Base-by-base conservation (phyloP, 2,888 invertebrate genomes). In the Melangyna quadrimaculata region DNA sequence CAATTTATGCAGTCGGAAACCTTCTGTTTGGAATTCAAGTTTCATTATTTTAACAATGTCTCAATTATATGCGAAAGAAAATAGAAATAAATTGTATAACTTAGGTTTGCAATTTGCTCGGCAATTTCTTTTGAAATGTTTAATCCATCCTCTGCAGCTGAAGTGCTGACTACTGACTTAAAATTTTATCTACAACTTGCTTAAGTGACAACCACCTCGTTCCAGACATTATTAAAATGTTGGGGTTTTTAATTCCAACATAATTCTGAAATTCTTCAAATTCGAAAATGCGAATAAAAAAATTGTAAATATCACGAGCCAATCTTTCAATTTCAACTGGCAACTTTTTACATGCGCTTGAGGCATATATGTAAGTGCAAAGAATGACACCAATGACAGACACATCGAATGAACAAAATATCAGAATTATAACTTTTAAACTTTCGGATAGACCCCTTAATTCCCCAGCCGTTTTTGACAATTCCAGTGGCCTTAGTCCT, bases 271-370 rank as follows among this genome's bases (percentile, higher is more conserved):
- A 12, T 6, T 40, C 40, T 40, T 40, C n/a, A 40, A 40, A 40
- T 40, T 40, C 40, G 14, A 37, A 37, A 37, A 37, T 37, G 14
- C 37, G 37, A 37, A n/a, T n/a, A 37, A 37, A 37, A 37, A 70
- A 77, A 43, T 63, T 55, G 55, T 73, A 51, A 24, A 65, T 19
- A 40, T 53, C 53, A 6, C 61, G 51, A 24, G 61, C 61, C 17
- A 69, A 7, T 51, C 51, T 63, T 40, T 40, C 40, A 40, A 40
- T 7, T 40, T 40, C 40, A 40, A 40, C n/a, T 40, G 40, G 40
- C n/a, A 40, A 40, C n/a, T 40, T 40, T 6, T 40, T 40, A 40
- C 48, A 48, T 10, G 48, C 48, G 48, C 48, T 22, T 48, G 17
- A 48, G 40, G 40, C 40, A 40, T n/a, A 40, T n/a, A n/a, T n/a